Conservation (phyloP, 2,888 invertebrate species). For the Pterostichus niger region DNA sequence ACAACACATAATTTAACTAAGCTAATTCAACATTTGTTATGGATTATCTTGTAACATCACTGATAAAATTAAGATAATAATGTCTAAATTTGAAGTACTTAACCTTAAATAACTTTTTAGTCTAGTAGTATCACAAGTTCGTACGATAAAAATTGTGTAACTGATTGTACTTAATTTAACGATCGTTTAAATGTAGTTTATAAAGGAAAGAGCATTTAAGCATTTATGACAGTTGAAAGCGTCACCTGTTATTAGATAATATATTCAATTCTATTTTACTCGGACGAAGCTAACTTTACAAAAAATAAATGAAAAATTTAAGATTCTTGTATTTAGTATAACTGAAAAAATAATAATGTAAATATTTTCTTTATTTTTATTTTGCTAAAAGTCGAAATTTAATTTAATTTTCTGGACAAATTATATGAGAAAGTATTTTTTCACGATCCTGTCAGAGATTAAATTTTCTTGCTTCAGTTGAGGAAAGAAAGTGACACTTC, state of each 20-base stretch:
- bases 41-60: not conserved
- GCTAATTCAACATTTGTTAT: too few relatives aligned
- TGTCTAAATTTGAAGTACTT: conserved; percentile 12
- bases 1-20: not conserved
- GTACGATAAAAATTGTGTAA: conserved; percentile 15
- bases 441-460: too few relatives aligned
- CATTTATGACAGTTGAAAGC: conserved; percentile 36
- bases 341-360: too few relatives aligned
- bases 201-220: conserved; percentile 38
- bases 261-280: not conserved
- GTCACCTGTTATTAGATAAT: conserved; percentile 7
- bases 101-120: conserved; percentile 1
- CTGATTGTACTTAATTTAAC: conserved; percentile 40
- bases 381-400: too few relatives aligned
- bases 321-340: too few relatives aligned
- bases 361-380: too few relatives aligned
- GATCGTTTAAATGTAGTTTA: conserved; percentile 41
- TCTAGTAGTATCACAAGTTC: not conserved
- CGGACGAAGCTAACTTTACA: not conserved
- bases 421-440: too few relatives aligned
- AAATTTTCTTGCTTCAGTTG: too few relatives aligned
- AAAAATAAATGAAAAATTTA: too few relatives aligned
- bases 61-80: conserved; percentile 1
- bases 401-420: too few relatives aligned
- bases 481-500: too few relatives aligned